These are phyloP conservation scores for Boulengeromyrus knoepffleri DNA, from an alignment of 2,113 vertebrate genomes.

Conservation along the genomic window DNA sequence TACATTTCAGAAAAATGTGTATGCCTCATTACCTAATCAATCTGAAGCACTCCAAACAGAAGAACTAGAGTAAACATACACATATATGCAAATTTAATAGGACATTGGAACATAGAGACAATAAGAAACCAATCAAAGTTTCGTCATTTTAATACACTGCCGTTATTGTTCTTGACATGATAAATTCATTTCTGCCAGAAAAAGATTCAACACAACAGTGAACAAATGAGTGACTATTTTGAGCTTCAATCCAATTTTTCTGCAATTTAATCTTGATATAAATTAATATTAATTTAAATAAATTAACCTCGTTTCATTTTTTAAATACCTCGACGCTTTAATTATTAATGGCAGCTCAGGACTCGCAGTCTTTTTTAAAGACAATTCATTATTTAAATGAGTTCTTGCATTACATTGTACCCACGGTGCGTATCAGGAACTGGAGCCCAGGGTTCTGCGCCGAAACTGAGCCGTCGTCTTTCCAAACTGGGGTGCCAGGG, in stretches of 20 bases:
- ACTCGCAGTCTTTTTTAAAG: background rate
- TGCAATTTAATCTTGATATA: background rate
- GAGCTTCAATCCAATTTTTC: background rate
- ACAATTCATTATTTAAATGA: conserved; percentile 1
- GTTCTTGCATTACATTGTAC: background rate
- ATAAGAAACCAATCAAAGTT: background rate
- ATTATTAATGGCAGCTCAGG: background rate
- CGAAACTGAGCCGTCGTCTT: background rate
- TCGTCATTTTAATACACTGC: background rate
- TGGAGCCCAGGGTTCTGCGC: background rate
- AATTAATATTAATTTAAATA: background rate
- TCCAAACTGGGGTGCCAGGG: background rate
- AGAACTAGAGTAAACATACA: background rate
- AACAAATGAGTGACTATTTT: background rate
- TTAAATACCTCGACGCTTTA: conserved; percentile 4
- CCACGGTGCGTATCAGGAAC: background rate
- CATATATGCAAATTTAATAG: background rate
- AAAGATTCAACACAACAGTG: conserved; percentile 3
- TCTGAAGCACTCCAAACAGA: background rate
- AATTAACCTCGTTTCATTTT: background rate
- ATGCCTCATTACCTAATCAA: background rate
- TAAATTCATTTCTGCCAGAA: background rate
- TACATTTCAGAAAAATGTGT: background rate
- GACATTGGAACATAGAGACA: background rate
- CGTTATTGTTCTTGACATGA: background rate